Evolutionary conservation across 2,888 invertebrate genomes (phyloP).

Genomic region (Leucozona laternaria): DNA sequence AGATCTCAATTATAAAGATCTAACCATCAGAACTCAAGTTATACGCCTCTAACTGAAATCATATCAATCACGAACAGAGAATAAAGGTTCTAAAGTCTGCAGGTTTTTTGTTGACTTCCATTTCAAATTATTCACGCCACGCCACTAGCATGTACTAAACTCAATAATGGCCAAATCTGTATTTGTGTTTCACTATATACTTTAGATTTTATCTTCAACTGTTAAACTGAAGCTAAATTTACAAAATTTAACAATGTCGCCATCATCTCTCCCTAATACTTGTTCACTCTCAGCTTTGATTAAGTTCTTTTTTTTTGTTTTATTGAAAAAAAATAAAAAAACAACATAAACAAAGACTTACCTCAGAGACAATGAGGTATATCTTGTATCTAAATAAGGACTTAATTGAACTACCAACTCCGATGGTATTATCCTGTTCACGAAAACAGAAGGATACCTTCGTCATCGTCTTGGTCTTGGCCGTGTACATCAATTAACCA

Average conservation of each 20-base stretch:
- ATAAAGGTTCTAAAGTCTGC: too few species aligned
- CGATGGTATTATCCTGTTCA: slow-evolving; percentile 29
- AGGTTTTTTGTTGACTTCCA: too few species aligned
- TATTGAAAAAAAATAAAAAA: slow-evolving; percentile 18
- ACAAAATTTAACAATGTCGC: neutral
- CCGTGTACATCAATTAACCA: slow-evolving; percentile 66
- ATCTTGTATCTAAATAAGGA: slow-evolving; percentile 45
- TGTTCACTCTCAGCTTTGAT: neutral
- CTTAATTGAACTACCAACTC: slow-evolving; percentile 68
- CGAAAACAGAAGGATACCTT: slow-evolving; percentile 22
- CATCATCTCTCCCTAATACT: neutral
- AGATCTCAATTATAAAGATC: too few species aligned
- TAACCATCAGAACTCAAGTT: too few species aligned
- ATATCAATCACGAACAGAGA: too few species aligned
- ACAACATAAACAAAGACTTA: neutral
- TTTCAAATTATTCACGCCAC: too few species aligned
- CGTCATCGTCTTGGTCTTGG: neutral
- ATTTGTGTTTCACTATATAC: too few species aligned
- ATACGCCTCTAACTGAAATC: too few species aligned
- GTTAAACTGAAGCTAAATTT: too few species aligned
- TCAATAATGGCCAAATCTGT: too few species aligned
- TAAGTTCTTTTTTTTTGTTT: slow-evolving; percentile 19
- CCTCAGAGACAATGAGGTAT: neutral
- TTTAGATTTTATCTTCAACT: too few species aligned
- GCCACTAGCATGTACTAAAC: too few species aligned